Conservation (phyloP, 2,113 vertebrate species). For the Hipposideros armiger region DNA sequence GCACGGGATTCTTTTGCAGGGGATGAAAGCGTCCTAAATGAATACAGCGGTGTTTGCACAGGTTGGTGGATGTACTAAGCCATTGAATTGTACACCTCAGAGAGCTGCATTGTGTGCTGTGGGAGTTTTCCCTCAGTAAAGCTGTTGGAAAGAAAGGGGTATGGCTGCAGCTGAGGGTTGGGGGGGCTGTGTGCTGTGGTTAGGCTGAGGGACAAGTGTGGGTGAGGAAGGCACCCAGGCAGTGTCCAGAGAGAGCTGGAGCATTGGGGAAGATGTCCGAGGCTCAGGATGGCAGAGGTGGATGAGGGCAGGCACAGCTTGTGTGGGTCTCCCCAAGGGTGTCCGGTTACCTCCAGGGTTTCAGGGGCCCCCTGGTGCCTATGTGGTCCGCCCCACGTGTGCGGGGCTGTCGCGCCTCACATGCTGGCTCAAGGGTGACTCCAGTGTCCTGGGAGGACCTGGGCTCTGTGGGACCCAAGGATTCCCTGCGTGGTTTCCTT, state of each 20-base stretch:
- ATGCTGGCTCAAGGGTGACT: conserved; percentile 16
- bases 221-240: neutral
- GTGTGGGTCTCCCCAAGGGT: neutral
- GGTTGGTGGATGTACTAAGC: too few species aligned
- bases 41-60: too few species aligned
- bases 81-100: neutral
- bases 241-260: neutral
- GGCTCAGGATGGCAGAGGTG: neutral
- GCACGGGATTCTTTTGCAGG: too few species aligned
- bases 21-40: too few species aligned
- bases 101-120: accelerated
- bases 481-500: conserved; percentile 25
- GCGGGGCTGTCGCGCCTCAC: conserved; percentile 64
- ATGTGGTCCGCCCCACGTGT: neutral
- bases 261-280: neutral
- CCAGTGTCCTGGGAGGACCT: conserved; percentile 55
- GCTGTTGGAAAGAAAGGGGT: neutral
- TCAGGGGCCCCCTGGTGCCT: neutral
- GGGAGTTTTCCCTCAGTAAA: neutral
- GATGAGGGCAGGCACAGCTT: neutral
- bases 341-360: conserved; percentile 45
- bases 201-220: neutral
- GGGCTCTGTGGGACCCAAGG: conserved; percentile 65
- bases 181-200: neutral
- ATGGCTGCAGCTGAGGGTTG: neutral